Percentiles rank a stretch among this genome's conserved stretches.
phyloP scores from a whole-genome alignment of 1,140 invertebrate species.

The Galendromus occidentalis region DNA sequence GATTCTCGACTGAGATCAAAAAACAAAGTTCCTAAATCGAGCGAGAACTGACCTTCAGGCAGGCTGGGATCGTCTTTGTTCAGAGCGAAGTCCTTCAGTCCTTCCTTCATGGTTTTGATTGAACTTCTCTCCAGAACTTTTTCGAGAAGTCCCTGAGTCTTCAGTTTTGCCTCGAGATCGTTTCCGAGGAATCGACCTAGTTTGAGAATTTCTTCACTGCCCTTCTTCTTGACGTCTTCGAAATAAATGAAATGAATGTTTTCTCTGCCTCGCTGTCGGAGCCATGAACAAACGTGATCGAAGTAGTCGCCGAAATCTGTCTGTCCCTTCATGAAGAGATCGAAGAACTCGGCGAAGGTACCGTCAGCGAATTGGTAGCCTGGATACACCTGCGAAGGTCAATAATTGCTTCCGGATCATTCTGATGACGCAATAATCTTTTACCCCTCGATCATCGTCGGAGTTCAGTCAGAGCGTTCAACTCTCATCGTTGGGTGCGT shows the following conservation, averaged over 20 bases:
- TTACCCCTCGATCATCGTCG: too few relatives aligned
- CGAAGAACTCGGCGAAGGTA: conserved; percentile 25
- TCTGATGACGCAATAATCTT: too few relatives aligned
- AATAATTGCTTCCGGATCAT: too few relatives aligned
- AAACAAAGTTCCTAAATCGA: too few relatives aligned
- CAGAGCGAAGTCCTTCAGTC: background rate
- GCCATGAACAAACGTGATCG: conserved; percentile 25
- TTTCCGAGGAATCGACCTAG: background rate
- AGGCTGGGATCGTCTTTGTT: background rate
- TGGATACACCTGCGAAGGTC: background rate
- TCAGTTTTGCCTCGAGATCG: background rate
- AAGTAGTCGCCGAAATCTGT: conserved; percentile 28
- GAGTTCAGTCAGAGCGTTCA: too few relatives aligned
- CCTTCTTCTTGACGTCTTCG: background rate
- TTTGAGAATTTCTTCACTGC: background rate
- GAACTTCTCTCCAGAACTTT: background rate
- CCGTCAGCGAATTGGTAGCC: conserved; percentile 17
- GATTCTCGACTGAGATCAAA: background rate
- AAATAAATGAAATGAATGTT: conserved; percentile 22
- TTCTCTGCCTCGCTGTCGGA: conserved; percentile 22
- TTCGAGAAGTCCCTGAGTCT: background rate
- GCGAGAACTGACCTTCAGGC: background rate
- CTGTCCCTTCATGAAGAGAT: conserved; percentile 24
- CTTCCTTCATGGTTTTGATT: background rate
- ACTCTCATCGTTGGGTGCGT: too few relatives aligned